Evolutionary conservation across 2,797 vertebrate species (phyloP).

Genomic region (Dipus sagitta): DNA sequence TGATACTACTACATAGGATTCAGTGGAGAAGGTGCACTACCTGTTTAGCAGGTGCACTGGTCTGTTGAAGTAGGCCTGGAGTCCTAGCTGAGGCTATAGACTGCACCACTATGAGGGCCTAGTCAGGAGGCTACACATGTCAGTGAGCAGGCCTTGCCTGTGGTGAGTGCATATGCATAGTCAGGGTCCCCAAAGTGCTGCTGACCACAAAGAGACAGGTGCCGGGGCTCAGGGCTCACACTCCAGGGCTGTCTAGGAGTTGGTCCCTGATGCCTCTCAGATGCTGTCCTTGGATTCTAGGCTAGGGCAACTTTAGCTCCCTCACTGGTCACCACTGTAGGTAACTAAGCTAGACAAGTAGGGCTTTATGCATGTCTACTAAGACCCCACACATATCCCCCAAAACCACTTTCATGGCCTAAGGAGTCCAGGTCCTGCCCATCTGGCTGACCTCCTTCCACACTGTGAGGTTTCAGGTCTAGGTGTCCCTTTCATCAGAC

Average conservation of each 20-base stretch:
- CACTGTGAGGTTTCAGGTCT: neutral
- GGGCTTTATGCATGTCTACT: neutral
- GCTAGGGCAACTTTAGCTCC: neutral
- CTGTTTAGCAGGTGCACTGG: neutral
- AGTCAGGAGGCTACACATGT: fast-evolving
- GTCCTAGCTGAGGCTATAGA: neutral
- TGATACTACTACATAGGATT: fast-evolving
- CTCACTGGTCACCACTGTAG: neutral
- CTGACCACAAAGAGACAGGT: neutral
- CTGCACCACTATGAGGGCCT: neutral
- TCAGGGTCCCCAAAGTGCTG: neutral
- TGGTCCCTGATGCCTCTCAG: neutral
- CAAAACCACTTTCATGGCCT: neutral
- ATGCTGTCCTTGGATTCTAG: neutral
- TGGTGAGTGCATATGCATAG: too few relatives aligned
- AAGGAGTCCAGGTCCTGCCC: neutral
- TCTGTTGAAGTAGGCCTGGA: neutral
- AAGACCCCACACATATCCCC: neutral
- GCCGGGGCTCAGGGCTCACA: neutral
- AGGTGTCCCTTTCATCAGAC: neutral
- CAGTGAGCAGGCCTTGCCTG: neutral
- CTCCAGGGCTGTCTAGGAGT: neutral
- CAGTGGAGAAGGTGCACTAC: too few relatives aligned
- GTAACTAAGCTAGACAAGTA: neutral
- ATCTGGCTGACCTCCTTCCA: neutral